Evolutionary conservation across 2,888 invertebrate genomes (phyloP), one percentile per base, ranked within the genome.

Genomic region (Stenichneumon culpator): DNA sequence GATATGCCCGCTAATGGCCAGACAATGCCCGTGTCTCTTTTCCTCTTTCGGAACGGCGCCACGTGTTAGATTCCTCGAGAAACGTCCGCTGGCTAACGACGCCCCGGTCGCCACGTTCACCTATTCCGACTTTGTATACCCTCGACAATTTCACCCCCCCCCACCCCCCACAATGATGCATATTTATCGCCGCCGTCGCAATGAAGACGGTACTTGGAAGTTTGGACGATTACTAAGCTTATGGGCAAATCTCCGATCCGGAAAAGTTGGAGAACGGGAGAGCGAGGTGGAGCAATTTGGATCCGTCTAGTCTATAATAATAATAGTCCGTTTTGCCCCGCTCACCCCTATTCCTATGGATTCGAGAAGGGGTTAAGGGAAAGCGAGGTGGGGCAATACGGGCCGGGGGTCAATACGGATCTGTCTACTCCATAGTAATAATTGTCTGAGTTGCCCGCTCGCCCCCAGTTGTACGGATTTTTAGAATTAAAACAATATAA

Each of bases 1-100:
- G 79, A 78, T 80, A 86, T 70, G 87, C 81, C 68, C 91, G 86
- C 88, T 91, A 90, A 91, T 90, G 91, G 90, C 88, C 88, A 84
- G 89, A 90, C 90, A 91, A 91, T 89, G 89, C 88, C 86, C 87
- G 83, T 83, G 36, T 47, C 39, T 67, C 75, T 63, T 25, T 67
- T 69, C 72, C 28, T 63, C 39, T 22, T 25, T 28, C 63, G 7
- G 19, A 65, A 22, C 54, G 36, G 50, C 73, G 32, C 52, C 73
- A 32, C 52, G 32, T 79, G 83, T 79, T 79, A 79, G 83, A 81
- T 82, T 75, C 86, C 50, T 72, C 77, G 57, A 77, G 72, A 68
- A 70, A 84, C 78, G 67, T 87, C 77, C 75, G 36, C 72, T 16
- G 72, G 44, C 54, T 52, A 86, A 86, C 81, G 86, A 85, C 72